These are phyloP conservation scores for Notarius quadriscutis DNA, from an alignment of 2,113 vertebrate genomes.

Conservation along the genomic window DNA sequence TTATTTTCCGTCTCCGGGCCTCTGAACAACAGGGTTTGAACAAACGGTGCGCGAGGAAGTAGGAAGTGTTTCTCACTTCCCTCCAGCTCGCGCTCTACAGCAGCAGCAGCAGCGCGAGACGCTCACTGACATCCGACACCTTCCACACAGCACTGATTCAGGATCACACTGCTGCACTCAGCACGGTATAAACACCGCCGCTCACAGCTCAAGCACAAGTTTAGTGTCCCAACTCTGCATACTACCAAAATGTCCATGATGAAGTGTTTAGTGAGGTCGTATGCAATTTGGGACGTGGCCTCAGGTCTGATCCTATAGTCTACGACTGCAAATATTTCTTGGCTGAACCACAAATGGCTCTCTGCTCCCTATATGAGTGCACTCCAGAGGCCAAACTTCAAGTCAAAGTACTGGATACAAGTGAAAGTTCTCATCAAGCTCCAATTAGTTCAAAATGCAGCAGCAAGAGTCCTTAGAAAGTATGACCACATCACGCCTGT, in stretches of 20 bases:
- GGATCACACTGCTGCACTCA: not conserved
- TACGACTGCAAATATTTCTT: not conserved
- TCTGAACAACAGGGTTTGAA: not conserved
- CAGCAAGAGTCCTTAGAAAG: too few relatives aligned
- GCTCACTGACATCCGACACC: constrained; percentile 71
- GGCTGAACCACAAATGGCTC: not conserved
- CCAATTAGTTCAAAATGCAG: too few relatives aligned
- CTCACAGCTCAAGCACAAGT: not conserved
- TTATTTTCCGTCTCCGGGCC: not conserved
- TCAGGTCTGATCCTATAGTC: not conserved
- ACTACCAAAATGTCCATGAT: not conserved
- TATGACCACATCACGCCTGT: too few relatives aligned
- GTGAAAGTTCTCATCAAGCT: too few relatives aligned
- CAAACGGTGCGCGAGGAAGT: constrained; percentile 55
- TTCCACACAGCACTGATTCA: constrained; percentile 22
- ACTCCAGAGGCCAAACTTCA: not conserved
- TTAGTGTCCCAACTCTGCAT: not conserved
- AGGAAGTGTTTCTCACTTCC: constrained; percentile 76
- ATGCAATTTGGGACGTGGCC: not conserved
- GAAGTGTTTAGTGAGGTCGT: not conserved
- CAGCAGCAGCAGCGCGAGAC: constrained; percentile 37
- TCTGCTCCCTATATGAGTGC: not conserved
- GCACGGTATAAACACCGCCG: too few relatives aligned
- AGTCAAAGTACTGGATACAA: too few relatives aligned
- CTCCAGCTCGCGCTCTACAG: constrained; percentile 51